Evolutionary conservation across 2,888 invertebrate genomes (phyloP).

Genomic region (Nomada fabriciana): DNA sequence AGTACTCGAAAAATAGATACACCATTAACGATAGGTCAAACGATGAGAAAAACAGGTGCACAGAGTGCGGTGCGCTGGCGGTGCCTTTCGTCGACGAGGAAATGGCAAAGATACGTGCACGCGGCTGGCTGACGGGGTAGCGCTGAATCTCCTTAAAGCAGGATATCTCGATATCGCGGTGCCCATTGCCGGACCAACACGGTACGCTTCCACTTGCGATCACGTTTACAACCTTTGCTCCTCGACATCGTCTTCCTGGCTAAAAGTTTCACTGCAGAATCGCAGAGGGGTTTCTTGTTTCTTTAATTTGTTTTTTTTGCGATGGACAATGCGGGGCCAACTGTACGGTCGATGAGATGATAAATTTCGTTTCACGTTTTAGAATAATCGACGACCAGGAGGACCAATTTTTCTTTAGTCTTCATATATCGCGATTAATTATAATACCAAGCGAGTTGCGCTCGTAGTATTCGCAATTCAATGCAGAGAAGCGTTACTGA

Average conservation of each 20-base stretch:
- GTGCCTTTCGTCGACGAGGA: slow-evolving; percentile 49
- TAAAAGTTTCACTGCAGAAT: not conserved
- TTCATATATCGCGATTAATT: no score
- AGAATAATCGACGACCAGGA: not conserved
- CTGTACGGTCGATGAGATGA: not conserved
- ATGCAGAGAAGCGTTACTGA: not conserved
- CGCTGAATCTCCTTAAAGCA: slow-evolving; percentile 74
- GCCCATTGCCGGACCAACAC: slow-evolving; percentile 56
- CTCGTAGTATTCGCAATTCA: not conserved
- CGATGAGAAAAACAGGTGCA: slow-evolving; percentile 4
- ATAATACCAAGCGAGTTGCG: not conserved
- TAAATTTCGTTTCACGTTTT: not conserved
- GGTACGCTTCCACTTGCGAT: slow-evolving; percentile 51
- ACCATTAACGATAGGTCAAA: slow-evolving; percentile 38
- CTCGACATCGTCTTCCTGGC: not conserved
- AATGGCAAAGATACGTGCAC: slow-evolving; percentile 65
- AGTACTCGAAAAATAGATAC: not conserved
- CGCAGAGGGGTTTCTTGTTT: no score
- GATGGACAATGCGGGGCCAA: no score
- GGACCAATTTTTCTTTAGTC: no score
- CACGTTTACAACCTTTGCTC: slow-evolving; percentile 34
- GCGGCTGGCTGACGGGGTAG: slow-evolving; percentile 43
- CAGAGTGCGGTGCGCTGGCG: not conserved
- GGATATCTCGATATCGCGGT: slow-evolving; percentile 75
- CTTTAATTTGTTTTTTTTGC: no score